phyloP scores from a whole-genome alignment of 2,888 invertebrate genomes.

The Autographa gamma region DNA sequence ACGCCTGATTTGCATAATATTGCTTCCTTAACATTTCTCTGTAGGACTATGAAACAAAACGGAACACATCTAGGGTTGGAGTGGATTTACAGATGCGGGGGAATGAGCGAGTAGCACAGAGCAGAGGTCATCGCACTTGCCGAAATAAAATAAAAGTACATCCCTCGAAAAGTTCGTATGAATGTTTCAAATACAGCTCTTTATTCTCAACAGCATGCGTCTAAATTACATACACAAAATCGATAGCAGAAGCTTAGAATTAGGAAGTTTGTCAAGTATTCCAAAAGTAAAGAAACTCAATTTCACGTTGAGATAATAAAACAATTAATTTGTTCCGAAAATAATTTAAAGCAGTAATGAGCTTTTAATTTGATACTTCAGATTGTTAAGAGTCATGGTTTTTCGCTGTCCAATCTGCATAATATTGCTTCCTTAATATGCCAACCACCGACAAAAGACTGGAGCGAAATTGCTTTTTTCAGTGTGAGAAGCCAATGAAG shows the following conservation, averaged over 20 bases:
- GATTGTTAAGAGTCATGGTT: conserved; percentile 52
- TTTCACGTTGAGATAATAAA: conserved; percentile 2
- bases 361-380: conserved; percentile 47
- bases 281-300: not conserved
- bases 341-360: conserved; percentile 20
- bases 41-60: conserved; percentile 77
- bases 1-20: conserved; percentile 88
- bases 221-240: conserved; percentile 33
- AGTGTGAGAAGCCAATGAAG: conserved; percentile 83
- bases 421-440: conserved; percentile 87
- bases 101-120: conserved; percentile 41
- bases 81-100: conserved; percentile 52
- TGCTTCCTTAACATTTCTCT: conserved; percentile 87
- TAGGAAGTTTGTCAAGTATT: not conserved
- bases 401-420: conserved; percentile 77
- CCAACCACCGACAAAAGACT: conserved; percentile 74
- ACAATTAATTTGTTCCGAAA: conserved; percentile 8
- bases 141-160: conserved; percentile 42
- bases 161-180: conserved; percentile 19
- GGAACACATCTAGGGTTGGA: conserved; percentile 66
- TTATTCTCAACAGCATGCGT: conserved; percentile 27
- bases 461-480: conserved; percentile 85
- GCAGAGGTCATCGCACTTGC: conserved; percentile 41
- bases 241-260: conserved; percentile 15
- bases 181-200: conserved; percentile 25